A percentile compares a stretch with the other conserved stretches of the same genome.
phyloP scores from a whole-genome alignment of 2,797 vertebrate species.

The Lacerta viridis region DNA sequence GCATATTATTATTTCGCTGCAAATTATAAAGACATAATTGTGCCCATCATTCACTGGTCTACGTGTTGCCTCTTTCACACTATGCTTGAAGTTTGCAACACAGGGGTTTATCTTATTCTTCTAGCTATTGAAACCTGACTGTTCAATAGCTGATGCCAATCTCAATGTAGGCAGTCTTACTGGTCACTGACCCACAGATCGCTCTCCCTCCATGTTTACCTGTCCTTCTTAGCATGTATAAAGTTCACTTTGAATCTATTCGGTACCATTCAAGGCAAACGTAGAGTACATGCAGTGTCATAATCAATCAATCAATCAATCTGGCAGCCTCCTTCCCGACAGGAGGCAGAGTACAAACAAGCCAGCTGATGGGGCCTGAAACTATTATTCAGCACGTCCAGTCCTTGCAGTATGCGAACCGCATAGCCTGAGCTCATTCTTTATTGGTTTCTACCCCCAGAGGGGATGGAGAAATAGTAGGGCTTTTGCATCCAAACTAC shows the following conservation, averaged over 20 bases:
- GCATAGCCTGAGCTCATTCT: background rate
- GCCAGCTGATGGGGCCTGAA: background rate
- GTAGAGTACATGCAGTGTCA: background rate
- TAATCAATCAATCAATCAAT: no score
- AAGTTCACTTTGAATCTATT: constrained; percentile 7
- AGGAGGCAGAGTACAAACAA: background rate
- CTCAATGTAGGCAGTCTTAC: background rate
- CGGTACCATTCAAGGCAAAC: background rate
- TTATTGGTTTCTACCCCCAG: background rate
- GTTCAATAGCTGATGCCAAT: background rate
- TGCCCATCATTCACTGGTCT: no score
- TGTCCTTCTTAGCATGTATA: background rate
- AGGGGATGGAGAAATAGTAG: background rate
- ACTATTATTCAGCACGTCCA: background rate
- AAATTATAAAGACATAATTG: no score
- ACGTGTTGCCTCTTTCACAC: no score
- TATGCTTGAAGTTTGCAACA: no score
- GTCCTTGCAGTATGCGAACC: background rate
- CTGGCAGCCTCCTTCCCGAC: background rate
- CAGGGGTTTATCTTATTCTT: no score
- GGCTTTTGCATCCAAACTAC: background rate
- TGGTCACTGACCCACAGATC: constrained; percentile 8
- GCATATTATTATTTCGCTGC: no score
- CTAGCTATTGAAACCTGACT: no score
- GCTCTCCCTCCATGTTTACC: background rate